Base-by-base conservation (phyloP, 2,113 vertebrate genomes). In the Psammodynastes pulverulentus region DNA sequence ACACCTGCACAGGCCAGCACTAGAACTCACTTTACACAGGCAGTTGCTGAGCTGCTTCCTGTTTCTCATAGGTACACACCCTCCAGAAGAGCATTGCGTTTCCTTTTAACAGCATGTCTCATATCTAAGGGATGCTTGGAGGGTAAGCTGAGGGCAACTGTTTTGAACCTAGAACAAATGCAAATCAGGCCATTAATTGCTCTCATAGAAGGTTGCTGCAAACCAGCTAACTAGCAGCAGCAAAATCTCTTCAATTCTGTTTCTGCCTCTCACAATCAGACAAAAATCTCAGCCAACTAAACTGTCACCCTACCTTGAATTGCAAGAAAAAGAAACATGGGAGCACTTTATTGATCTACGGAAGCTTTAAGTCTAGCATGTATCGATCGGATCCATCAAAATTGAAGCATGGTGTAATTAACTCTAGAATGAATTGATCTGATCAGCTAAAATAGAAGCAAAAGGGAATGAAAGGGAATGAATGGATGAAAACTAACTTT, bases 11-110 rank as follows among this genome's bases (percentile, higher is more conserved):
- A 93, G 93, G 91, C 94, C 92, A 1, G 56, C 92, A 95, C 92
- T 45, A 90, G 94, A 93, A 91, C 95, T 94, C 93, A 96, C 95
- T 43, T 89, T 45, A 93, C 96, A 94, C 94, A 90, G 54, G 92
- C 95, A 88, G 93, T 95, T 87, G 91, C 94, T 62, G 95, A 95
- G 92, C 91, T 84, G 95, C 97, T 98, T 98, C 98, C 97, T 96
- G 97, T 97, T 98, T 97, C 98, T 94, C 94, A n/a, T 52, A 95
- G 96, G 97, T 96, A 98, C 97, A 97, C 97, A 97, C 97, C 97
- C 97, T 97, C 95, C 95, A 92, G 93, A 95, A 96, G 95, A 96
- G 95, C 96, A 96, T 94, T 96, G 96, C 97, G 94, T 96, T 98
- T 97, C 98, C 97, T 97, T 79, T 97, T 95, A 96, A 95, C 97